Conservation (phyloP, 2,797 vertebrate species). For the Pteropus rufus region DNA sequence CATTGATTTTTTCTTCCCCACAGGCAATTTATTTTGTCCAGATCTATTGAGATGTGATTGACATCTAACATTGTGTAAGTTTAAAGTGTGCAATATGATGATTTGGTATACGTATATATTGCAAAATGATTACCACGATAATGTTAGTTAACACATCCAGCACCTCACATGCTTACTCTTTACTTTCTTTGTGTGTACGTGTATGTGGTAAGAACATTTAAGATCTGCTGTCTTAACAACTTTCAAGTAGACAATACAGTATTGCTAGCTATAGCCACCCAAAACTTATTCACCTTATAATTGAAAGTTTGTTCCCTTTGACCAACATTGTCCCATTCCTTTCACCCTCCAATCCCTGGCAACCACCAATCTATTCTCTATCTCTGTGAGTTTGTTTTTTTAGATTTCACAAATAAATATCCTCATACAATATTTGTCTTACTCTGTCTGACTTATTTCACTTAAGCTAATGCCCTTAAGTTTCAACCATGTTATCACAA, state of each 20-base stretch:
- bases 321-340: background rate
- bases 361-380: background rate
- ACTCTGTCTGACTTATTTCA: background rate
- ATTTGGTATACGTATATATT: background rate
- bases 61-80: background rate
- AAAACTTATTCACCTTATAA: background rate
- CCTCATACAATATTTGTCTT: background rate
- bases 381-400: background rate
- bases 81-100: background rate
- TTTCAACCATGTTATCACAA: background rate
- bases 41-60: background rate
- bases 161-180: background rate
- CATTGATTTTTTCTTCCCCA: background rate
- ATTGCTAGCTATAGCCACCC: background rate
- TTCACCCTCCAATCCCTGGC: background rate
- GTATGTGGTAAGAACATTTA: background rate
- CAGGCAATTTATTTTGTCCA: background rate
- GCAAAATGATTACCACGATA: background rate
- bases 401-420: background rate
- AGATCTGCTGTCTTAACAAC: background rate
- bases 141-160: background rate
- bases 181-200: background rate
- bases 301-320: background rate
- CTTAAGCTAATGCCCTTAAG: background rate
- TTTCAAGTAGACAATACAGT: background rate